Percentiles rank a stretch among this genome's conserved stretches.
phyloP scores from a whole-genome alignment of 2,888 invertebrate species.

The Rhodophaea formosa region DNA sequence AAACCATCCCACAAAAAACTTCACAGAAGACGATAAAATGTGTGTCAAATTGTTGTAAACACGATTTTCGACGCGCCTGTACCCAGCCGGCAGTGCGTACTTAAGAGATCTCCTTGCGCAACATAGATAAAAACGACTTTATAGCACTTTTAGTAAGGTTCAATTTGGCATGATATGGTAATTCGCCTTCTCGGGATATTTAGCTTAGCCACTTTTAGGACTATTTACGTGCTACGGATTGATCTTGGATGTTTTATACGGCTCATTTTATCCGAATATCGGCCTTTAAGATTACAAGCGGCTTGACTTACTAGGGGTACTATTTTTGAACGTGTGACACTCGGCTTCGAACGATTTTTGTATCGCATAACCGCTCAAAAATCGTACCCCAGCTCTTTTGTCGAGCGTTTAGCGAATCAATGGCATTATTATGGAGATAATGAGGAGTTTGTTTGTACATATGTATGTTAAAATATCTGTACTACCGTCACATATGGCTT shows the following conservation, averaged over 20 bases:
- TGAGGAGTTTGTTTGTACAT: too few species aligned
- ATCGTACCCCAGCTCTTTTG: background rate
- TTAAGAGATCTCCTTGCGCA: conserved; percentile 21
- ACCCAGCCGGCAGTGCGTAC: conserved; percentile 23
- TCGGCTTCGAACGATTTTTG: background rate
- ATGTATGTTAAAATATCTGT: too few species aligned
- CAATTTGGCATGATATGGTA: background rate
- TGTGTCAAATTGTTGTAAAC: background rate
- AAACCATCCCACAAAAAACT: background rate
- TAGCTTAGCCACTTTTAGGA: conserved; percentile 33
- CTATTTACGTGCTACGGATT: conserved; percentile 38
- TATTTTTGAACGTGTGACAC: too few species aligned
- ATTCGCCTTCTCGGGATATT: conserved; percentile 21
- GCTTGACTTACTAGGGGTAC: background rate
- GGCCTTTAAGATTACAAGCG: background rate
- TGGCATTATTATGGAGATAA: too few species aligned
- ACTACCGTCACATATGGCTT: too few species aligned
- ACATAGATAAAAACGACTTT: conserved; percentile 16
- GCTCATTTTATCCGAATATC: conserved; percentile 22
- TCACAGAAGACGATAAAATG: background rate
- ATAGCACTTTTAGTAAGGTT: background rate
- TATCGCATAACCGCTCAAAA: background rate
- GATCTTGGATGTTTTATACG: conserved; percentile 26
- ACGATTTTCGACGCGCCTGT: conserved; percentile 24
- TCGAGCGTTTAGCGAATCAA: too few species aligned